A percentile compares a stretch with the other conserved stretches of the same genome.
These are phyloP conservation scores for Fragum whitleyi DNA, from an alignment of 2,888 invertebrate genomes.

Conservation along the genomic window DNA sequence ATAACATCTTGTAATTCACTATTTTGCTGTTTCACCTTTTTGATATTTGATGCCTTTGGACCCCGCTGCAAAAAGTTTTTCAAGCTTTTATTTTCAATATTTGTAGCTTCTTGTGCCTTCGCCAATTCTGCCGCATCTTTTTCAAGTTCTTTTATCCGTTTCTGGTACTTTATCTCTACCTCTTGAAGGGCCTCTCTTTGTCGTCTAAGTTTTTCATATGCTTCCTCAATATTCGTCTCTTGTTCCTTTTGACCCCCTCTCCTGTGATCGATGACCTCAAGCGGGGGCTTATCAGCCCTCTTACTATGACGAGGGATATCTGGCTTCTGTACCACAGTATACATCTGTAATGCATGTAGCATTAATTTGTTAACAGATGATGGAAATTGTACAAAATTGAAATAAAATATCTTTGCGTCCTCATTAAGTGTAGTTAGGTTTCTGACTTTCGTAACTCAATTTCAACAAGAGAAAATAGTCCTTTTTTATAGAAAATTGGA, in stretches of 20 bases:
- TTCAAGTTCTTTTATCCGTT: slow-evolving; percentile 52
- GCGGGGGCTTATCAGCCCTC: slow-evolving; percentile 30
- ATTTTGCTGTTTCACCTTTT: slow-evolving; percentile 40
- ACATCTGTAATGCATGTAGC: slow-evolving; percentile 26
- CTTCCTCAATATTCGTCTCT: slow-evolving; percentile 20
- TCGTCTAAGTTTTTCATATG: slow-evolving; percentile 46
- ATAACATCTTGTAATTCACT: slow-evolving; percentile 48
- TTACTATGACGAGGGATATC: slow-evolving; percentile 26
- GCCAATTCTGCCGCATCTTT: slow-evolving; percentile 47
- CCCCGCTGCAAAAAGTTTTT: slow-evolving; percentile 54
- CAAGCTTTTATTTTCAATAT: slow-evolving; percentile 51
- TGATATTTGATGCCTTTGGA: slow-evolving; percentile 52
- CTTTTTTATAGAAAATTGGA: too few relatives aligned
- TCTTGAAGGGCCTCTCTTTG: slow-evolving; percentile 50
- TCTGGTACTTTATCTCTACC: slow-evolving; percentile 50
- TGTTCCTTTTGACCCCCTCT: slow-evolving; percentile 6
- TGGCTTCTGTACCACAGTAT: slow-evolving; percentile 38
- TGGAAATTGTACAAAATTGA: too few relatives aligned
- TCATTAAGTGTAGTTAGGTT: too few relatives aligned
- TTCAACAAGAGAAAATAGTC: too few relatives aligned
- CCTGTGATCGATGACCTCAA: slow-evolving; percentile 55
- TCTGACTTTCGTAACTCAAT: too few relatives aligned
- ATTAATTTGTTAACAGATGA: too few relatives aligned
- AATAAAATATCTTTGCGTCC: too few relatives aligned
- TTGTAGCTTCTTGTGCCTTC: slow-evolving; percentile 48